Base-by-base conservation (phyloP, 2,113 vertebrate species). In the Chionis minor region DNA sequence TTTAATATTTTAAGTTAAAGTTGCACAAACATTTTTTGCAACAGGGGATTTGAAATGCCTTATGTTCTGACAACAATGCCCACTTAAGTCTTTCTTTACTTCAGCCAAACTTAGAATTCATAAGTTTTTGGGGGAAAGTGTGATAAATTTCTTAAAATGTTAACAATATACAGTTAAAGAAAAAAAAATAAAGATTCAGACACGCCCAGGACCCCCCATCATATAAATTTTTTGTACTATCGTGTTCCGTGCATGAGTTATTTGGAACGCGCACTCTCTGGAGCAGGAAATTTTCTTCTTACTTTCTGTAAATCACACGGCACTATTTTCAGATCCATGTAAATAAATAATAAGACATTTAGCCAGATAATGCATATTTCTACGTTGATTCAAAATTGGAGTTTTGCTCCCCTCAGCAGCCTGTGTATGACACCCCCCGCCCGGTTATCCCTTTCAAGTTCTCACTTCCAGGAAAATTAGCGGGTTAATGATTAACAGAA, bases 261-360 rank as follows among this genome's bases (percentile, higher is more conserved):
- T 65, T 49, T 11, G n/a, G 38, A 65, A 35, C 2, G 3, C 6
- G 4, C 8, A 3, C 33, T 33, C 28, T 44, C 32, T 10, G 44
- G 85, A 70, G 63, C 66, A 9, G 81, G 75, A 38, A 49, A 28
- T 49, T 78, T 71, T 84, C 72, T 56, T 44, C 62, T 15, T 11
- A 23, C 55, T 84, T 88, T 94, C 91, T 33, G 84, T 84, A 92
- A 93, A 79, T 65, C 65, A 61, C 70, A 56, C 7, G 24, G 93
- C 91, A 84, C 61, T 84, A 59, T 86, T 92, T 92, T 78, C 88
- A 69, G 65, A 83, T 35, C 54, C n/a, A 26, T 1, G 47, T 91
- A 95, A 96, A 94, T 93, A 94, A 90, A 84, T 63, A 65, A 86
- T 62, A 71, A 75, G 85, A 70, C 18, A 6, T 86, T 78, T 55